phyloP scores from a whole-genome alignment of 2,113 vertebrate species.

The Tupaia tana region DNA sequence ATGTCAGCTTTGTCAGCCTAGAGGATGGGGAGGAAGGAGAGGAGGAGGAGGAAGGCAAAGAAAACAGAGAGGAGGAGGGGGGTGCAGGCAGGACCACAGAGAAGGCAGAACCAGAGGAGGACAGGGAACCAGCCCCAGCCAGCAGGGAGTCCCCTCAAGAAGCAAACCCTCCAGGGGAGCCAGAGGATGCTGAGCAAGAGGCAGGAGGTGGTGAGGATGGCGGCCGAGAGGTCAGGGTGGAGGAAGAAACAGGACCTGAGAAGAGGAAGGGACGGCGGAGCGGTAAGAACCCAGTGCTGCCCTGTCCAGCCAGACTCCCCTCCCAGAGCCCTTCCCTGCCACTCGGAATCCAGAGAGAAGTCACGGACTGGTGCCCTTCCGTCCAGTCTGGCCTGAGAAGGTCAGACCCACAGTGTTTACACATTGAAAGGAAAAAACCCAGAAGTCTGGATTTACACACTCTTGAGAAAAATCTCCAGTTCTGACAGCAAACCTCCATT shows the following conservation, averaged over 20 bases:
- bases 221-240: constrained; percentile 4
- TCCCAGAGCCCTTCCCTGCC: background rate
- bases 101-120: constrained; percentile 41
- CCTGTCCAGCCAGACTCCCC: background rate
- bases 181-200: constrained; percentile 55
- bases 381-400: background rate
- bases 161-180: constrained; percentile 36
- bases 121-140: background rate
- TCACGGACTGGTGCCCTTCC: background rate
- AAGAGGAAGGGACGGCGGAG: constrained; percentile 58
- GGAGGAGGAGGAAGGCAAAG: constrained; percentile 44
- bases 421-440: background rate
- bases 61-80: constrained; percentile 23
- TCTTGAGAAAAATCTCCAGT: constrained; percentile 24
- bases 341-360: background rate
- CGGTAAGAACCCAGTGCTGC: constrained; percentile 58
- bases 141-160: constrained; percentile 56
- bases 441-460: background rate
- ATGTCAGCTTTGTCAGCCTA: constrained; percentile 80
- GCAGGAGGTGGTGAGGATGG: constrained; percentile 29
- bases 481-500: background rate
- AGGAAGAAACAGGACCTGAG: background rate
- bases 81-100: background rate
- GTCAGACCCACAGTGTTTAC: background rate
- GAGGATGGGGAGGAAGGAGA: constrained; percentile 76